Evolutionary conservation across 30 jellyfish, hydroid and myxozoan genomes (phyloP).

Genomic region (Cassiopea xamachana): DNA sequence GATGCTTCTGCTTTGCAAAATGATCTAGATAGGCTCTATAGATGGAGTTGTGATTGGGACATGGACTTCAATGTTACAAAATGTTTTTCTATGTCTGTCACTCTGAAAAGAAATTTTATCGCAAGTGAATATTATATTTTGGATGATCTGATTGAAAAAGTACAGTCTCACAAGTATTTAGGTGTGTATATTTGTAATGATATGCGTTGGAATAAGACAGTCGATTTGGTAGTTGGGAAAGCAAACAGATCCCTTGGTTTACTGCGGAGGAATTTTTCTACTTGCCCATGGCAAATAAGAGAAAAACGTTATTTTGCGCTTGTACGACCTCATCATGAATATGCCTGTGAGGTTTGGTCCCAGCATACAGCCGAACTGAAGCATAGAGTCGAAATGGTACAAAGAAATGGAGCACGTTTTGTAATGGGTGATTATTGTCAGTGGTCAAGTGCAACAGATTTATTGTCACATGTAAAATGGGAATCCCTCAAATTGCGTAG

Average conservation of each 20-base stretch:
- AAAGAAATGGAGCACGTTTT: conserved; percentile 55
- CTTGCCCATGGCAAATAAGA: conserved; percentile 44
- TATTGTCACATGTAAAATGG: conserved; percentile 20
- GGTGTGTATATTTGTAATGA: conserved; percentile 39
- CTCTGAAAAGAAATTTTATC: conserved; percentile 31
- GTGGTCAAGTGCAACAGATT: neutral
- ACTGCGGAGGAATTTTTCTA: conserved; percentile 34
- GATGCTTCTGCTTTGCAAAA: conserved; percentile 34
- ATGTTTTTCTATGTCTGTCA: conserved; percentile 36
- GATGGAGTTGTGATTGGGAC: conserved; percentile 45
- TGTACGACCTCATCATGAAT: conserved; percentile 76
- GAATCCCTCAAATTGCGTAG: conserved; percentile 18
- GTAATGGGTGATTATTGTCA: conserved; percentile 48
- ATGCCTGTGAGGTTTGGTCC: conserved; percentile 69
- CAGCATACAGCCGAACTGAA: conserved; percentile 38
- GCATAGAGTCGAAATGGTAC: conserved; percentile 44
- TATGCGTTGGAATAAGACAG: conserved; percentile 49
- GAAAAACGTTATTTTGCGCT: conserved; percentile 39
- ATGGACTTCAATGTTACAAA: conserved; percentile 22
- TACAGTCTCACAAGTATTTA: conserved; percentile 27
- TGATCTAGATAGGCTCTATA: conserved; percentile 32
- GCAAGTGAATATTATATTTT: conserved; percentile 27
- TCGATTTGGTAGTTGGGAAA: conserved; percentile 54
- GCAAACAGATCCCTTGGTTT: conserved; percentile 59
- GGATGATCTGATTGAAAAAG: conserved; percentile 44